Evolutionary conservation across 2,888 invertebrate genomes (phyloP).

Genomic region (Melieria picta): DNA sequence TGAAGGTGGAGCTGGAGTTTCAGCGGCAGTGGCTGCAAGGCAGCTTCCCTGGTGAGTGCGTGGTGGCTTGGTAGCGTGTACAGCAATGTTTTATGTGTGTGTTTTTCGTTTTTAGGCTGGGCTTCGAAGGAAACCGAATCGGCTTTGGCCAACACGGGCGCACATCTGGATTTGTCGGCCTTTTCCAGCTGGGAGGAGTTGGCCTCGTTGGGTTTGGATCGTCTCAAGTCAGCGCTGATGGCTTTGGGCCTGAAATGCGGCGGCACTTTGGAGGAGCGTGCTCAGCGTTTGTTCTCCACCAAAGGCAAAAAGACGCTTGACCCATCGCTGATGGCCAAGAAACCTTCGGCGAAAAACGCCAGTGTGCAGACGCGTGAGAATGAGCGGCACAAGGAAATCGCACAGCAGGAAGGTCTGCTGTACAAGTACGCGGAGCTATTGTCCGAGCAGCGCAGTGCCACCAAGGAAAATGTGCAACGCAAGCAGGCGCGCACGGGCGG

Average conservation of each 20-base stretch:
- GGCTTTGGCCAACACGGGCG: constrained; percentile 92
- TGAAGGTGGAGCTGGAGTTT: constrained; percentile 82
- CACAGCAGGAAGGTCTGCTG: constrained; percentile 87
- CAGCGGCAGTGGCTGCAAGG: constrained; percentile 88
- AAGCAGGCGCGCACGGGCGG: constrained; percentile 97
- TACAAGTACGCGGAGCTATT: constrained; percentile 88
- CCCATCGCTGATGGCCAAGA: constrained; percentile 90
- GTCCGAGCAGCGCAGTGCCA: constrained; percentile 85
- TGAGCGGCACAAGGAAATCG: constrained; percentile 86
- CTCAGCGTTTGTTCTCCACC: constrained; percentile 93
- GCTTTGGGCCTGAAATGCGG: constrained; percentile 98
- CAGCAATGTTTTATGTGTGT: background rate
- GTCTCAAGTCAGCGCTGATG: constrained; percentile 96
- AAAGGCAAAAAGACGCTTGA: constrained; percentile 95
- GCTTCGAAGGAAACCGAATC: constrained; percentile 97
- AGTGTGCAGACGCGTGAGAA: constrained; percentile 71
- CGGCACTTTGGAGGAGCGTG: constrained; percentile 96
- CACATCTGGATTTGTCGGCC: constrained; percentile 96
- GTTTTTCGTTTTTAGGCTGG: constrained; percentile 70
- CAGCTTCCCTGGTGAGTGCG: constrained; percentile 78
- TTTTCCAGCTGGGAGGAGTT: constrained; percentile 98
- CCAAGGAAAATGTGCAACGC: constrained; percentile 97
- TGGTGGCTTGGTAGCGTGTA: background rate
- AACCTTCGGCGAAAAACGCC: constrained; percentile 72
- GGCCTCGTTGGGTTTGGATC: constrained; percentile 95